These are phyloP conservation scores for Chelidonichthys spinosus DNA, from an alignment of 2,797 vertebrate species.

Conservation along the genomic window DNA sequence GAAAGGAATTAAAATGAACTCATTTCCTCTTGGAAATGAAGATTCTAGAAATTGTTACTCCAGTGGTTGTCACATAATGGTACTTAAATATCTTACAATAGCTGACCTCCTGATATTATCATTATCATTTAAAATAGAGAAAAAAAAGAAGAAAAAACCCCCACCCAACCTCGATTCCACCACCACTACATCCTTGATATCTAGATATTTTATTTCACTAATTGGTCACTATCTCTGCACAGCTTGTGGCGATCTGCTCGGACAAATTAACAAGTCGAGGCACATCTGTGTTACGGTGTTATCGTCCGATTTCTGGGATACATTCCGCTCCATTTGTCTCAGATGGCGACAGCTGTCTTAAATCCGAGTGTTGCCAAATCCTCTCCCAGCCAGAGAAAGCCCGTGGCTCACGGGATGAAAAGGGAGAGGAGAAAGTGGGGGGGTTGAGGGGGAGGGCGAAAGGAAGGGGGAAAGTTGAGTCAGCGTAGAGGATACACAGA, in stretches of 20 bases:
- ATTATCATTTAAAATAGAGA: background rate
- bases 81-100: background rate
- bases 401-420: slow-evolving; percentile 41
- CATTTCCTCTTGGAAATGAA: background rate
- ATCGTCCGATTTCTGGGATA: slow-evolving; percentile 61
- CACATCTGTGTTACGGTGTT: slow-evolving; percentile 57
- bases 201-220: slow-evolving; percentile 18
- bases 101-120: background rate
- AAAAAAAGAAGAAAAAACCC: background rate
- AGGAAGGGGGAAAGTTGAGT: slow-evolving; percentile 45
- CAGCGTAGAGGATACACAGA: slow-evolving; percentile 37
- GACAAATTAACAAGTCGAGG: slow-evolving; percentile 48
- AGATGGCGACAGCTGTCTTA: slow-evolving; percentile 64
- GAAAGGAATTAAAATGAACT: background rate
- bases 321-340: slow-evolving; percentile 66
- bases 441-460: background rate
- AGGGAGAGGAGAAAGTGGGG: slow-evolving; percentile 4
- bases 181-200: background rate
- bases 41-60: background rate
- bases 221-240: slow-evolving; percentile 33
- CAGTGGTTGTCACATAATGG: background rate
- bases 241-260: slow-evolving; percentile 35
- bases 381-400: slow-evolving; percentile 46
- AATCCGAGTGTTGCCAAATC: slow-evolving; percentile 64
- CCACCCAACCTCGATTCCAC: background rate